Percentiles rank a stretch among this genome's conserved stretches.
phyloP scores from a whole-genome alignment of 2,888 invertebrate species.

The Drosophila monieri region DNA sequence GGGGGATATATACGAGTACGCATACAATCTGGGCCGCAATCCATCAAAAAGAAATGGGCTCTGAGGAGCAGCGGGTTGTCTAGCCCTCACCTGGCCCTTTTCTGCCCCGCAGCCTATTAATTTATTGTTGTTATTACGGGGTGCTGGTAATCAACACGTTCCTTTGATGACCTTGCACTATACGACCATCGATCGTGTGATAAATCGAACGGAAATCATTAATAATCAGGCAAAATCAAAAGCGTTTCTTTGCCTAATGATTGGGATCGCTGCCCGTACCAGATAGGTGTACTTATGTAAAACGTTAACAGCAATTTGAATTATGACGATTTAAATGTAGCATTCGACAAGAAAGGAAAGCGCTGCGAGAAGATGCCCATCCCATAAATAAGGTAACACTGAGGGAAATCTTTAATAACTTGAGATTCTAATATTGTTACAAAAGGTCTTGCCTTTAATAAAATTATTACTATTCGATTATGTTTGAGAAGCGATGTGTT shows the following conservation, averaged over 20 bases:
- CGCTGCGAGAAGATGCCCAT: constrained; percentile 17
- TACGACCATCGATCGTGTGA: constrained; percentile 68
- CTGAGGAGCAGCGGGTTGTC: constrained; percentile 64
- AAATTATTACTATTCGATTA: too few relatives aligned
- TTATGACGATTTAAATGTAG: constrained; percentile 73
- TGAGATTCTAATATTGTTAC: too few relatives aligned
- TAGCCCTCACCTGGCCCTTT: constrained; percentile 6
- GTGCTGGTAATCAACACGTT: constrained; percentile 76
- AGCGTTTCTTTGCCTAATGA: constrained; percentile 60
- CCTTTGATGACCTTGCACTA: constrained; percentile 78
- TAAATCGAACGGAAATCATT: constrained; percentile 78
- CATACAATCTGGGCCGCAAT: constrained; percentile 45
- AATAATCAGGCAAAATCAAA: constrained; percentile 63
- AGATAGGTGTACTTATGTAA: constrained; percentile 39
- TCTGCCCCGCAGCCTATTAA: constrained; percentile 56
- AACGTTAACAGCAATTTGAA: constrained; percentile 43
- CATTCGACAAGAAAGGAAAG: constrained; percentile 49
- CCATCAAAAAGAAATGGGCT: constrained; percentile 57
- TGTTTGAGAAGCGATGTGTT: too few relatives aligned
- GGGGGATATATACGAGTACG: constrained; percentile 1
- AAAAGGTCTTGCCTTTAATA: too few relatives aligned
- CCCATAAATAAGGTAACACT: constrained; percentile 16
- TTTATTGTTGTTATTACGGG: constrained; percentile 74
- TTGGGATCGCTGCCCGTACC: constrained; percentile 47
- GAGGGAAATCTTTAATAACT: constrained; percentile 3